Conservation (phyloP, 2,113 vertebrate genomes). For the Atrichornis clamosus region DNA sequence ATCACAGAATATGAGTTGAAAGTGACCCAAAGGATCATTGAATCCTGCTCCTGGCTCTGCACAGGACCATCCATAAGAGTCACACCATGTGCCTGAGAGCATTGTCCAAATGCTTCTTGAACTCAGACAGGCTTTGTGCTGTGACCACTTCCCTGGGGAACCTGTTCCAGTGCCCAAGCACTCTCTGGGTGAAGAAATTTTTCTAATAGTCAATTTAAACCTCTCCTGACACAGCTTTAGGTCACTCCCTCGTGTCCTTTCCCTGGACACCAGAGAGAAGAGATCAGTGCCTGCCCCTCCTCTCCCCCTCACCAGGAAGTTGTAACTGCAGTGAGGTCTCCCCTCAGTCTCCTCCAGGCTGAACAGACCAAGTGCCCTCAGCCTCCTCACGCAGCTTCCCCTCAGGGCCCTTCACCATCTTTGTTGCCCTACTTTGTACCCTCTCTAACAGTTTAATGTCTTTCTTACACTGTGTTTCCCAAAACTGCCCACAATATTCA, state of each 20-base stretch:
- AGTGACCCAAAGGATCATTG: not conserved
- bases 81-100: not conserved
- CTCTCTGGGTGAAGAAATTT: not conserved
- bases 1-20: not conserved
- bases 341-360: not conserved
- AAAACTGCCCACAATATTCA: not conserved
- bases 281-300: not conserved
- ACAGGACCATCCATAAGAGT: not conserved
- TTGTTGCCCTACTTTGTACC: fast-evolving
- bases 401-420: not conserved
- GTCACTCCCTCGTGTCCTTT: not conserved
- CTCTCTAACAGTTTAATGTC: not conserved
- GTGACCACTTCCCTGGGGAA: not conserved
- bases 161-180: not conserved
- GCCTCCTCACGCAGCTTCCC: fast-evolving
- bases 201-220: not conserved
- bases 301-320: fast-evolving
- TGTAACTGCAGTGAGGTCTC: not conserved
- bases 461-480: not conserved
- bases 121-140: not conserved
- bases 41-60: not conserved
- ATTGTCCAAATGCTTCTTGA: not conserved
- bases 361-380: not conserved
- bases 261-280: not conserved
- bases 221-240: not conserved